Conservation (phyloP, 2,888 invertebrate species). For the Ceriagrion tenellum region DNA sequence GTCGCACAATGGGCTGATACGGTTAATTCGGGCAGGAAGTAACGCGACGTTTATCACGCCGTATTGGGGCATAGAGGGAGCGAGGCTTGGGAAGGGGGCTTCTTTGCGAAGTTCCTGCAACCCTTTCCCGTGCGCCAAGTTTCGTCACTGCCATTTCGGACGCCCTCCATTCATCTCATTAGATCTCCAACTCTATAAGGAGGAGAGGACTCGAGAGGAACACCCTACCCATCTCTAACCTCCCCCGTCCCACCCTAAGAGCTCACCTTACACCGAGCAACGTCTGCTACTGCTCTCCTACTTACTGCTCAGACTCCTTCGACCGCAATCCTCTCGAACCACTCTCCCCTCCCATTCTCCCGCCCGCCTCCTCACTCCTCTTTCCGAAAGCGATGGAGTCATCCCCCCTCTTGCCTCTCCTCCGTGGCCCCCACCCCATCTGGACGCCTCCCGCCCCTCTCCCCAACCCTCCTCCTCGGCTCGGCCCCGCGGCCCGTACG, state of each 20-base stretch:
- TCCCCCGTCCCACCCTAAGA: background rate
- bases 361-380: background rate
- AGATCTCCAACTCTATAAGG: background rate
- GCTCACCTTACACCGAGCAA: background rate
- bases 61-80: slow-evolving; percentile 15
- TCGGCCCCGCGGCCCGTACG: slow-evolving; percentile 15
- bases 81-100: background rate
- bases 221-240: background rate
- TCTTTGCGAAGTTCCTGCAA: background rate
- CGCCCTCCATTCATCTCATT: slow-evolving; percentile 50
- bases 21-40: slow-evolving; percentile 55
- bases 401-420: background rate
- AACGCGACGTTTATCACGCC: slow-evolving; percentile 64
- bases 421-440: too few species aligned
- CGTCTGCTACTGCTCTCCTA: slow-evolving; percentile 13
- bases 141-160: background rate
- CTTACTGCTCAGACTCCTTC: background rate
- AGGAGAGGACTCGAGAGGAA: background rate
- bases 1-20: slow-evolving; percentile 49
- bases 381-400: background rate
- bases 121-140: background rate
- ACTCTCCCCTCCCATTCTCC: background rate
- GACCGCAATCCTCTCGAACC: background rate
- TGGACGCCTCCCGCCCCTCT: background rate
- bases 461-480: background rate